These are phyloP conservation scores for Bathynomus jamesi DNA, from an alignment of 1,140 invertebrate genomes.

Conservation along the genomic window DNA sequence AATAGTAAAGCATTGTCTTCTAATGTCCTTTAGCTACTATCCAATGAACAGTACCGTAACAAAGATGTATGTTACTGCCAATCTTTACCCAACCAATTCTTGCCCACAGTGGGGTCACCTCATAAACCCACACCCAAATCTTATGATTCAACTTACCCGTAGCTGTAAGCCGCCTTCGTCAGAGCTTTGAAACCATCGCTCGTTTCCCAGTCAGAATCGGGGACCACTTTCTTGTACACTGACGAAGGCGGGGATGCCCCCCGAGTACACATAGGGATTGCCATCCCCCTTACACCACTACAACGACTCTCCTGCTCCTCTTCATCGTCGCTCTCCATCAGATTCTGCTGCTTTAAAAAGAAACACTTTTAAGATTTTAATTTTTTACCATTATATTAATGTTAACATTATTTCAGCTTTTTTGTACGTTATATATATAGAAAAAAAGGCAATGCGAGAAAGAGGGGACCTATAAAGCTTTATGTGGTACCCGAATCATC, in stretches of 20 bases:
- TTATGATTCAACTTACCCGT: no score
- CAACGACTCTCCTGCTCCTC: slow-evolving; percentile 23
- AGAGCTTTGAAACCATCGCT: slow-evolving; percentile 25
- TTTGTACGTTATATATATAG: neutral
- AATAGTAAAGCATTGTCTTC: no score
- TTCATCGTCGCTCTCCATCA: slow-evolving; percentile 30
- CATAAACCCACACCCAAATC: no score
- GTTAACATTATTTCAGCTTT: neutral
- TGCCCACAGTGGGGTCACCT: no score
- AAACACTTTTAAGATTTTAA: no score
- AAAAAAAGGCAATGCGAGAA: neutral
- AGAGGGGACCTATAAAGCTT: neutral
- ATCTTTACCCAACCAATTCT: no score
- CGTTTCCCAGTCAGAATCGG: slow-evolving; percentile 17
- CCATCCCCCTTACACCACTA: slow-evolving; percentile 21
- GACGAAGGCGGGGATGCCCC: slow-evolving; percentile 29
- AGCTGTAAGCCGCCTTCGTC: slow-evolving; percentile 26
- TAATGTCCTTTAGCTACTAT: no score
- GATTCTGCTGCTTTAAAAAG: no score
- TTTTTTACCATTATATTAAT: no score
- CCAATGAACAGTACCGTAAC: no score
- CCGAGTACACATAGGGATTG: slow-evolving; percentile 29
- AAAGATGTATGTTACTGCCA: no score
- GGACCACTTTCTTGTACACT: slow-evolving; percentile 27
- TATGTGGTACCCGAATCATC: neutral